These are phyloP conservation scores for Strix uralensis DNA, from an alignment of 2,113 vertebrate species.

Conservation along the genomic window DNA sequence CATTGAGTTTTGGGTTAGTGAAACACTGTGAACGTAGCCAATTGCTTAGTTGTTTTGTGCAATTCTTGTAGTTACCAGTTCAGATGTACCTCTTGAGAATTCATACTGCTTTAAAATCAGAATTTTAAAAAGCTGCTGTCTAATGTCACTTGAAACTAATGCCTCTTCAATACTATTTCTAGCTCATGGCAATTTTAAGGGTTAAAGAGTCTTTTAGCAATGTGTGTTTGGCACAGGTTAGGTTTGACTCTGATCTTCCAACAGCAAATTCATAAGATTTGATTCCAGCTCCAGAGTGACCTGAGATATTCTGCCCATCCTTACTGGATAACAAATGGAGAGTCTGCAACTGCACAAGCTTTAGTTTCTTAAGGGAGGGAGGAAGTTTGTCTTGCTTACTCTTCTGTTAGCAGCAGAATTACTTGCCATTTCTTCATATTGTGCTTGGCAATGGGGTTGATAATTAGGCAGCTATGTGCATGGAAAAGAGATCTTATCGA, in stretches of 20 bases:
- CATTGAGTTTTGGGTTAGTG: background rate
- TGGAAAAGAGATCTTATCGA: background rate
- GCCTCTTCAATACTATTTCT: background rate
- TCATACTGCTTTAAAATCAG: background rate
- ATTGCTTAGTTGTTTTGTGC: background rate
- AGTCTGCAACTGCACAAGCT: background rate
- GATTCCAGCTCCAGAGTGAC: background rate
- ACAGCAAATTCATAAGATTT: background rate
- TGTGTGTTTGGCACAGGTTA: background rate
- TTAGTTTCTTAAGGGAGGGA: background rate
- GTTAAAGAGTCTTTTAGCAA: background rate
- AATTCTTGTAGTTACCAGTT: background rate
- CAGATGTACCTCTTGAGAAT: background rate
- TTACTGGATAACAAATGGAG: background rate
- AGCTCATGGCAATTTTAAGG: background rate
- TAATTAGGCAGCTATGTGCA: background rate
- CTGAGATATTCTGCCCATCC: background rate
- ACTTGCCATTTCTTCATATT: fast-evolving
- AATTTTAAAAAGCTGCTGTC: background rate
- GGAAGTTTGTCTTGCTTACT: background rate
- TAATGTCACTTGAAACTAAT: background rate
- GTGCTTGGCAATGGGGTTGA: background rate
- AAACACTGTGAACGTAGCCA: background rate
- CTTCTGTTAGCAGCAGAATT: background rate
- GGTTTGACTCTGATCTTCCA: background rate